phyloP scores from a whole-genome alignment of 92 coral and sea anemone genomes.

The Epizoanthus illoricatus region DNA sequence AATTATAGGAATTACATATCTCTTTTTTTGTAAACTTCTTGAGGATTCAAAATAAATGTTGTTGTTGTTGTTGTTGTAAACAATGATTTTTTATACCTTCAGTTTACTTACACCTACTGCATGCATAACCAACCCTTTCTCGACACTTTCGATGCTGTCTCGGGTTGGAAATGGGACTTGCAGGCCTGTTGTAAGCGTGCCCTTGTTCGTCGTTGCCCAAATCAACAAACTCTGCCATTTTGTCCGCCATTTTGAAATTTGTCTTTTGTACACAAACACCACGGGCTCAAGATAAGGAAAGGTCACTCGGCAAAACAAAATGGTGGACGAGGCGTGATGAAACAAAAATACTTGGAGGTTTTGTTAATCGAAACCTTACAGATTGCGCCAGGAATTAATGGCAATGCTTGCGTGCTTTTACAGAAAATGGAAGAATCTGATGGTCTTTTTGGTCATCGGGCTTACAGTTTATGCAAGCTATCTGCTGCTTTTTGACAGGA shows the following conservation, averaged over 20 bases:
- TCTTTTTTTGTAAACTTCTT: too few relatives aligned
- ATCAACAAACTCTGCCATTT: conserved; percentile 68
- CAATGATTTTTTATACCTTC: too few relatives aligned
- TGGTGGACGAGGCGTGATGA: not conserved
- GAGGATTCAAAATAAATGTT: too few relatives aligned
- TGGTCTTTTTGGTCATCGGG: not conserved
- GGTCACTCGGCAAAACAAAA: not conserved
- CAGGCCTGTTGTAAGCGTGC: conserved; percentile 46
- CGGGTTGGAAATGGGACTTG: conserved; percentile 51
- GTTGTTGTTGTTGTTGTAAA: too few relatives aligned
- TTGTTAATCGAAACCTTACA: not conserved
- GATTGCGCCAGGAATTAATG: not conserved
- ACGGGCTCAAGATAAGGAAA: conserved; percentile 39
- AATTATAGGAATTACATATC: too few relatives aligned
- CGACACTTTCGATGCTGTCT: conserved; percentile 69
- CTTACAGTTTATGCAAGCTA: not conserved
- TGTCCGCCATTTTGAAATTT: conserved; percentile 27
- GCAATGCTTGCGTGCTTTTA: not conserved
- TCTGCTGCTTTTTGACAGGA: not conserved
- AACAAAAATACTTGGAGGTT: conserved; percentile 12
- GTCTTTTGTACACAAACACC: not conserved
- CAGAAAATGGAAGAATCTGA: conserved; percentile 1
- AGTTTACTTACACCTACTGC: conserved; percentile 59
- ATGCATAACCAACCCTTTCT: conserved; percentile 66
- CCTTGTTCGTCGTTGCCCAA: conserved; percentile 48